These are phyloP conservation scores for Argopecten irradians DNA, from an alignment of 1,140 invertebrate species.

Conservation along the genomic window DNA sequence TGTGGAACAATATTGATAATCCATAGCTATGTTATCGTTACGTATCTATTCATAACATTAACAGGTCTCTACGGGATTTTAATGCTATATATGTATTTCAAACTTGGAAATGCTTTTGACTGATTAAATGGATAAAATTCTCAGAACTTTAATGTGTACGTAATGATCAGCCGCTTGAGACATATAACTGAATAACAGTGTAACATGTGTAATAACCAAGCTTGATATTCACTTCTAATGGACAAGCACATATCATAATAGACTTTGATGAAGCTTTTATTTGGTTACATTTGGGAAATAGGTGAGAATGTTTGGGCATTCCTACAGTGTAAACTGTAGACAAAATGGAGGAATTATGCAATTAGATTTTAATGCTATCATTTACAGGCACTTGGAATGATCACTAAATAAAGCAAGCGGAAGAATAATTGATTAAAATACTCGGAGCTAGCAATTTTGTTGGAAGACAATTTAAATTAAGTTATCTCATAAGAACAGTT, in stretches of 20 bases:
- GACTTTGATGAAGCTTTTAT: neutral
- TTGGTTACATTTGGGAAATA: neutral
- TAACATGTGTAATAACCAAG: neutral
- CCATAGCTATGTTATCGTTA: conserved; percentile 9
- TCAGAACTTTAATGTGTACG: neutral
- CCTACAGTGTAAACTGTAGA: neutral
- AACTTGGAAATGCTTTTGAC: conserved; percentile 9
- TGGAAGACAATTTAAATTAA: conserved; percentile 18
- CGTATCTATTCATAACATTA: conserved; percentile 10
- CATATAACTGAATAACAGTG: neutral
- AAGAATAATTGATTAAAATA: conserved; percentile 13
- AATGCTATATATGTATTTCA: neutral
- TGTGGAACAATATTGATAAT: neutral
- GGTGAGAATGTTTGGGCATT: conserved; percentile 2
- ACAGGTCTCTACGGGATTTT: neutral
- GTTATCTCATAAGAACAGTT: conserved; percentile 1
- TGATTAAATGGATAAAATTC: conserved; percentile 16
- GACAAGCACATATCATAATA: neutral
- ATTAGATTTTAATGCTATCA: neutral
- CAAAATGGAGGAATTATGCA: conserved; percentile 8
- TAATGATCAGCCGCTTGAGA: neutral
- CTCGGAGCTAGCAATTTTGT: neutral
- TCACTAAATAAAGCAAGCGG: neutral
- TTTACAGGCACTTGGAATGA: neutral
- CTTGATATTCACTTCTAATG: neutral